Base-by-base conservation (phyloP, 1,140 invertebrate genomes). In the Halyomorpha halys region DNA sequence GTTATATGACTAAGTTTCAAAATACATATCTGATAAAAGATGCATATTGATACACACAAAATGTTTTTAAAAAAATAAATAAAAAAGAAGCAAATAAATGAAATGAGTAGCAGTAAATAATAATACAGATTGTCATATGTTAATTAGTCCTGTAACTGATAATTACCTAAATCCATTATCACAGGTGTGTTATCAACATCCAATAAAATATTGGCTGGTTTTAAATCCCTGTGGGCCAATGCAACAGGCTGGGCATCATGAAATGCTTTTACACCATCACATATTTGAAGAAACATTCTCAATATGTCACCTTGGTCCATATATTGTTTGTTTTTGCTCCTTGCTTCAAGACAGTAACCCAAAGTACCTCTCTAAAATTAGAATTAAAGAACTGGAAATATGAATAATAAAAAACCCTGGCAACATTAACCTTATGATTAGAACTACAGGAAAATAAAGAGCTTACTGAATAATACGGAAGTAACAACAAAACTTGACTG, bases 121-220 rank as follows among this genome's bases (percentile, higher is more conserved):
- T 6, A 13, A 39, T 6, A 39, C 11, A 3, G 11, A 39, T 39
- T 1, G 3, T 4, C 27, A 11, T 39, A 39, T 8, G 11, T 39
- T 39, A 39, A 1, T 39, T 13, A 39, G 13, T 49, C n/a, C n/a
- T 11, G 19, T 18, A 49, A 18, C 19, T 8, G n/a, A 18, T 59
- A 69, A 64, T 71, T 75, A 83, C 83, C 87, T 68, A 94, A 79
- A 76, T 94, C 90, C 82, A 93, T 91, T 63, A 93, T 80, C 53
- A 92, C 76, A 3, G 89, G 86, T 62, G 77, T 81, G 68, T 83
- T 81, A 65, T 84, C 82, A 70, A 89, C 82, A 25, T 81, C 81
- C 23, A 93, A 74, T 69, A 91, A 80, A 69, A 93, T 82, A 77
- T 93, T 93, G 30, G 83, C 85, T 62, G 89, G 89, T 75, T 94